Base-by-base conservation (phyloP, 2,888 invertebrate genomes). In the Abscondita cerata region DNA sequence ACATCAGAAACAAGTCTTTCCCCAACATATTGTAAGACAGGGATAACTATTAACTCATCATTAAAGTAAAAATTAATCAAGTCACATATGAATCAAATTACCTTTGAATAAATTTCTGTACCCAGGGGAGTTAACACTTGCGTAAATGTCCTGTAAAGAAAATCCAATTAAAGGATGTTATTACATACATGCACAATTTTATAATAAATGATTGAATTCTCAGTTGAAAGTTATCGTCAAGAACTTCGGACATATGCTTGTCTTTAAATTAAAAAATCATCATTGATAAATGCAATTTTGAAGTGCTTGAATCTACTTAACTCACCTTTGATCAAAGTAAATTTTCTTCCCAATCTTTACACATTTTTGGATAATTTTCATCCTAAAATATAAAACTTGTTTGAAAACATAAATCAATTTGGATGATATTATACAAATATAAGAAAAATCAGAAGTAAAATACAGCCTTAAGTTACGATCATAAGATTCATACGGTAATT, bases 401-500 rank as follows among this genome's bases (percentile, higher is more conserved):
- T 25, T 4, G 25, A 25, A 25, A 4, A 25, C 25, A 25, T 2
- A n/a, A 15, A 31, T 16, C 16, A 46, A 31, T 4, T 20, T 16
- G 12, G 50, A 38, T 36, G n/a, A n/a, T 36, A 55, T 12, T 18
- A 9, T 33, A 18, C 48, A 36, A 25, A 36, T 53, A 47, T 2
- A 6, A 18, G 6, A 54, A 4, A 20, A 31, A 47, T 19, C 46
- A 46, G 46, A n/a, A 34, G 9, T n/a, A 12, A 34, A 44, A 44
- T 34, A 25, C 55, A 59, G 59, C 59, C 64, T 46, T 40, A n/a
- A 55, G 47, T 44, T 60, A 47, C 46, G 52, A 60, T 64, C 64
- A 58, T 71, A 73, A 38, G 5, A 16, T 46, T 62, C 58, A 62
- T 25, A 62, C 62, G 62, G 62, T 62, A 62, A 62, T 59, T 59